Percentiles rank a stretch among this genome's conserved stretches.
phyloP scores from a whole-genome alignment of 2,113 vertebrate species.

The Empidonax traillii region DNA sequence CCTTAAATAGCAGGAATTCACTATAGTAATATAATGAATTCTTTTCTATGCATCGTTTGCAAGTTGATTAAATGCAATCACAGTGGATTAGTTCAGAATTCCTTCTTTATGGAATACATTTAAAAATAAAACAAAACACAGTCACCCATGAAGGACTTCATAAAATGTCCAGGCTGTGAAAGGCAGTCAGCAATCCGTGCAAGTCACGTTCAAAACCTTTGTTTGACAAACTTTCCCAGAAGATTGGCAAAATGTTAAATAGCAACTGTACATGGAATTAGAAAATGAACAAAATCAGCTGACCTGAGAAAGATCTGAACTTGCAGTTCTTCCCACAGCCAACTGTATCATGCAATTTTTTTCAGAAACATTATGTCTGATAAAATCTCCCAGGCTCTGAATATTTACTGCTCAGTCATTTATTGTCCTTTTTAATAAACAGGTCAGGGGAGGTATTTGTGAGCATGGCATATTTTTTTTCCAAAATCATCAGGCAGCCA shows the following conservation, averaged over 20 bases:
- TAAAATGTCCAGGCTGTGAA: constrained; percentile 62
- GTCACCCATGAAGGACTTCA: constrained; percentile 53
- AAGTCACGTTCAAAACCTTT: constrained; percentile 72
- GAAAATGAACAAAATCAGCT: constrained; percentile 66
- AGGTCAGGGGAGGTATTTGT: constrained; percentile 41
- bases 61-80: constrained; percentile 54
- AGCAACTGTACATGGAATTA: constrained; percentile 67
- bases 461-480: constrained; percentile 42
- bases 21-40: constrained; percentile 36
- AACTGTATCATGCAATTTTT: constrained; percentile 46
- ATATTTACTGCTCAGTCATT: constrained; percentile 30
- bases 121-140: constrained; percentile 62
- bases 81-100: constrained; percentile 49
- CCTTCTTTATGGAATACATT: constrained; percentile 55
- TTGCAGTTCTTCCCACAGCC: constrained; percentile 72
- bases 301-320: constrained; percentile 52
- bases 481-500: not conserved
- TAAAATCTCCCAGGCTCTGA: constrained; percentile 71
- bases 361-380: constrained; percentile 62
- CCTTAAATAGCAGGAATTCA: constrained; percentile 31
- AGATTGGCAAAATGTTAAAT: constrained; percentile 68
- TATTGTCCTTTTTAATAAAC: constrained; percentile 51
- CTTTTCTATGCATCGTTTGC: constrained; percentile 41
- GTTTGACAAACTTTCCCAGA: constrained; percentile 72
- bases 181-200: constrained; percentile 51